phyloP scores from a whole-genome alignment of 2,888 invertebrate species.

The Hecatera dysodea region DNA sequence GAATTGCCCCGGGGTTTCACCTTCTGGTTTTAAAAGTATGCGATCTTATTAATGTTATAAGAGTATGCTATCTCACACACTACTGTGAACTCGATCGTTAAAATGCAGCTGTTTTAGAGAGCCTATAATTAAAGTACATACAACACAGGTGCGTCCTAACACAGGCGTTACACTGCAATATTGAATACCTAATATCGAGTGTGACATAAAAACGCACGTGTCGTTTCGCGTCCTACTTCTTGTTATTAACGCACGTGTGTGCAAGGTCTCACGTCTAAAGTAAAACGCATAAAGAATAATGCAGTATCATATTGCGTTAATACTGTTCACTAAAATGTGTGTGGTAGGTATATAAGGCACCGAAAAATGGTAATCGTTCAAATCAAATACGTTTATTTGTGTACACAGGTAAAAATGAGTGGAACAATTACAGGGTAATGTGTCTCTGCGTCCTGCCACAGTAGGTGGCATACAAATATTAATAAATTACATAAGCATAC shows the following conservation, averaged over 20 bases:
- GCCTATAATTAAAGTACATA: not conserved
- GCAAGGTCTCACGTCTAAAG: not conserved
- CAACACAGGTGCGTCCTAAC: not conserved
- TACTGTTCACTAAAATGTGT: too few species aligned
- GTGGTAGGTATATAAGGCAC: too few species aligned
- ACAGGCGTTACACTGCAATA: not conserved
- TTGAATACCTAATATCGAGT: slow-evolving; percentile 1
- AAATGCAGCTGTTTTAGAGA: not conserved
- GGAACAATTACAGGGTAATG: too few species aligned
- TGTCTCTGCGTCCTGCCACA: too few species aligned
- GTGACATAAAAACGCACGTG: slow-evolving; percentile 16
- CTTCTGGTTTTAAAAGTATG: too few species aligned
- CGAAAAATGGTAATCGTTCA: too few species aligned
- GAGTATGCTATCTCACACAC: not conserved
- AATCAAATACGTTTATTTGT: too few species aligned
- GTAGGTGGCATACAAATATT: too few species aligned
- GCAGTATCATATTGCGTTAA: not conserved
- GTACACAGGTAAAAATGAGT: too few species aligned
- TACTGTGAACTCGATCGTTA: not conserved
- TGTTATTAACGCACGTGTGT: not conserved
- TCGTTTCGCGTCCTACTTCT: slow-evolving; percentile 21
- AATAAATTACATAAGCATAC: too few species aligned
- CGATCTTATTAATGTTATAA: too few species aligned
- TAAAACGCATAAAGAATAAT: not conserved
- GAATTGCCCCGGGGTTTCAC: too few species aligned